phyloP scores from a whole-genome alignment of 2,113 vertebrate species.

The Vulpes ferrilata region DNA sequence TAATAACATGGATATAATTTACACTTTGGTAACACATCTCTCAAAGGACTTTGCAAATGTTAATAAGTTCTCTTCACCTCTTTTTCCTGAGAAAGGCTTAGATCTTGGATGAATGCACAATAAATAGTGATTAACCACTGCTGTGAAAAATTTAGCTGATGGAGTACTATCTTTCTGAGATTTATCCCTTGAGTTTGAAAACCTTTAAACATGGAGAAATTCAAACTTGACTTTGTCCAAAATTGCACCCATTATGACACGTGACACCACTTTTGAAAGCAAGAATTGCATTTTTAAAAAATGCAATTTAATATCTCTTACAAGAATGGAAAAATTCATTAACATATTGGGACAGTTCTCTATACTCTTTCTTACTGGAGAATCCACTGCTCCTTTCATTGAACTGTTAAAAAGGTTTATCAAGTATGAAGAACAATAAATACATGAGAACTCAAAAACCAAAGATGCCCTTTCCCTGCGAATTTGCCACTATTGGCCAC shows the following conservation, averaged over 20 bases:
- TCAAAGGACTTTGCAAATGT: constrained; percentile 10
- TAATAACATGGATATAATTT: constrained; percentile 31
- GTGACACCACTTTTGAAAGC: background rate
- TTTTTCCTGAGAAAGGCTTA: background rate
- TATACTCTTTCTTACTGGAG: background rate
- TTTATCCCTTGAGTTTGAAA: background rate
- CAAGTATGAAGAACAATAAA: background rate
- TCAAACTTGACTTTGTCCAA: background rate
- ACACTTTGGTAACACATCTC: background rate
- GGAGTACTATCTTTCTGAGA: background rate
- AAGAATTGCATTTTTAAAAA: background rate
- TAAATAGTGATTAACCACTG: background rate
- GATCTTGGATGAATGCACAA: background rate
- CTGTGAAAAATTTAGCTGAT: background rate
- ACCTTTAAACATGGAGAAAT: background rate
- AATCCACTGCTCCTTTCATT: background rate
- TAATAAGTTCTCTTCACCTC: background rate
- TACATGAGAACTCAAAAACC: background rate
- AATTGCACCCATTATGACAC: background rate
- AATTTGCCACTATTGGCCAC: background rate
- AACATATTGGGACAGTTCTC: background rate
- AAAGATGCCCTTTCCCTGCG: background rate
- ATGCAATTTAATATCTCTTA: background rate
- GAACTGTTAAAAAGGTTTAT: background rate
- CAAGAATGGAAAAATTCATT: constrained; percentile 2